Conservation (phyloP, 2,888 invertebrate genomes). For the Gymnosoma rotundatum region DNA sequence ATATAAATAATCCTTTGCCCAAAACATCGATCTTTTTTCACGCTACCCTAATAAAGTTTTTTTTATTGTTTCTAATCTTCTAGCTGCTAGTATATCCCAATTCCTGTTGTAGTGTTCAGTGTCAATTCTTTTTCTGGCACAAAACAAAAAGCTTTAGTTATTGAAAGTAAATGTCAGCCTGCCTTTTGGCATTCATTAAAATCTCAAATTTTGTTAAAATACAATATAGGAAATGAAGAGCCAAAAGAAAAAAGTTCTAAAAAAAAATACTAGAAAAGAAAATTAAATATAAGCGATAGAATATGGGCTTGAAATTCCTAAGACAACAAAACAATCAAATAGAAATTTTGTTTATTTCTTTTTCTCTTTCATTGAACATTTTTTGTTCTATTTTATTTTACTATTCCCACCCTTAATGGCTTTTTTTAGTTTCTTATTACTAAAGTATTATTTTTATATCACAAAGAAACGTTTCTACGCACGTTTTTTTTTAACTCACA, state of each 20-base stretch:
- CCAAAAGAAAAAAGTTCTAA: too few relatives aligned
- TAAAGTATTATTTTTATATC: constrained; percentile 8
- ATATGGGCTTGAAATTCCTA: constrained; percentile 1
- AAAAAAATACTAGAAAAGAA: constrained; percentile 8
- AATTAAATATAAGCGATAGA: background rate
- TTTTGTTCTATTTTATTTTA: background rate
- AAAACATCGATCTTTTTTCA: background rate
- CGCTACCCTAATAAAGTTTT: background rate
- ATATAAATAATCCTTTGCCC: too few relatives aligned
- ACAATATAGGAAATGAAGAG: too few relatives aligned
- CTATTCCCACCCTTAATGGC: background rate
- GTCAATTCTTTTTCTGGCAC: background rate
- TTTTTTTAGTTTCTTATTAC: constrained; percentile 14
- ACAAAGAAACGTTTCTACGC: background rate
- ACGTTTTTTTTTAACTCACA: too few relatives aligned
- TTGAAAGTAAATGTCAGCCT: background rate
- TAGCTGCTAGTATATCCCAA: constrained; percentile 27
- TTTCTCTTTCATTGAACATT: background rate
- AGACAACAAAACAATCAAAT: constrained; percentile 1
- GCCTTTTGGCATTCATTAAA: background rate
- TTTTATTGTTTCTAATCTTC: background rate
- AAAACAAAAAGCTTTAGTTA: constrained; percentile 10
- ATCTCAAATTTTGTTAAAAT: background rate
- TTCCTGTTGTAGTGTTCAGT: constrained; percentile 30
- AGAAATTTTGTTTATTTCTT: background rate